Evolutionary conservation across 2,797 vertebrate genomes (phyloP).

Genomic region (Phataginus tricuspis): DNA sequence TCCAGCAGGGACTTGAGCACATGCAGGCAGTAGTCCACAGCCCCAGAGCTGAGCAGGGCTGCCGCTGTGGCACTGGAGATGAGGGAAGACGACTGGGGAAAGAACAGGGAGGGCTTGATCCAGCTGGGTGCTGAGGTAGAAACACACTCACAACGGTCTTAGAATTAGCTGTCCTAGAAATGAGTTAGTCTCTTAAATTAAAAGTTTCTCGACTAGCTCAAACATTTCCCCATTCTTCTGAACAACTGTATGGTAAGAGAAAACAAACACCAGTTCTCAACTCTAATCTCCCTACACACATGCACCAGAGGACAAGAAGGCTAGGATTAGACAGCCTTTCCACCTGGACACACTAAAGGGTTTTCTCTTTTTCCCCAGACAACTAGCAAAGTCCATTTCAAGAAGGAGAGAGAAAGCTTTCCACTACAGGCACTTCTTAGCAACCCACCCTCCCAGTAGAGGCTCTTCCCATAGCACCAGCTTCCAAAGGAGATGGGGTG

Average conservation of each 20-base stretch:
- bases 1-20: constrained; percentile 97
- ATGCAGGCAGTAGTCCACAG: constrained; percentile 97
- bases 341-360: constrained; percentile 41
- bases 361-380: constrained; percentile 75
- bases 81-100: constrained; percentile 94
- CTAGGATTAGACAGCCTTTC: constrained; percentile 74
- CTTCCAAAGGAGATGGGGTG: constrained; percentile 76
- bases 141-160: not conserved
- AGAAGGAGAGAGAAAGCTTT: constrained; percentile 68
- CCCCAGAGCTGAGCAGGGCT: constrained; percentile 95
- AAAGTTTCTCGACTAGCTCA: not conserved
- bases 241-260: constrained; percentile 78
- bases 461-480: constrained; percentile 2
- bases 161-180: not conserved
- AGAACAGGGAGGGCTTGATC: not conserved
- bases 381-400: constrained; percentile 69
- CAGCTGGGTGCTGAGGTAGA: not conserved
- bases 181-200: not conserved
- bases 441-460: constrained; percentile 60
- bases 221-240: constrained; percentile 79
- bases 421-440: constrained; percentile 58
- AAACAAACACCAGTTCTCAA: constrained; percentile 81
- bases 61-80: constrained; percentile 98
- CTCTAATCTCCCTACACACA: constrained; percentile 82
- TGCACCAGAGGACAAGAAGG: constrained; percentile 80